Base-by-base conservation (phyloP, 2,113 vertebrate genomes). In the Trematomus loennbergii region DNA sequence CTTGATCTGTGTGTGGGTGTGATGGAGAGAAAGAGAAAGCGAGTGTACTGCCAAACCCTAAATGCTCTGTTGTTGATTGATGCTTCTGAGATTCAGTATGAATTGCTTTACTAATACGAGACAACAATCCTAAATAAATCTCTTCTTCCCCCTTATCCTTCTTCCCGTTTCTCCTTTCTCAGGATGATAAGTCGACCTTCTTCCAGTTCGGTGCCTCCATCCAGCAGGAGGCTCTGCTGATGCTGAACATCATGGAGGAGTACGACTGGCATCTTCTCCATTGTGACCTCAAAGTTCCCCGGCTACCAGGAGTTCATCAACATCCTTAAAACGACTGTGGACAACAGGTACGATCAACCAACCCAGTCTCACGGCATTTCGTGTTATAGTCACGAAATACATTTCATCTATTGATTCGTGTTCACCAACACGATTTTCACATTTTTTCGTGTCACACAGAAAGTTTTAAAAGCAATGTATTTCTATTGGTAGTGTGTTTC, bases 241-340 rank as follows among this genome's bases (percentile, higher is more conserved):
- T 99, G 98, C 87, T 99, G 65, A 98, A 98, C 92, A 99, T 99
- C 90, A 99, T 99, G 98, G 97, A 99, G 90, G 98, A 99, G 93
- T 99, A 99, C 0, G 98, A 99, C 94, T 99, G 98, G 98, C 98
- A 95, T 97, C 84, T 99, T 99, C 93, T 98, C 98, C 72, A 93
- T 99, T 40, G 97, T 99, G 84, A 99, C 98, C 55, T 99, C 97
- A 82, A 98, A 97, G 88, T 99, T 97, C 83, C 98, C 98, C 0
- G 98, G 98, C 59, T 99, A 99, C 90, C 95, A 96, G 92, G 98
- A 99, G 91, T 99, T 99, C 94, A 97, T 99, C 87, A 95, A 94
- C 79, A 95, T 99, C 89, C 93, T 99, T 72, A 99, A 99, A 93
- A 97, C 95, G 45, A 99, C 97, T 0, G 98, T 99, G 78, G 98